Base-by-base conservation (phyloP, 2,888 invertebrate genomes). In the Choristoneura rosaceana region DNA sequence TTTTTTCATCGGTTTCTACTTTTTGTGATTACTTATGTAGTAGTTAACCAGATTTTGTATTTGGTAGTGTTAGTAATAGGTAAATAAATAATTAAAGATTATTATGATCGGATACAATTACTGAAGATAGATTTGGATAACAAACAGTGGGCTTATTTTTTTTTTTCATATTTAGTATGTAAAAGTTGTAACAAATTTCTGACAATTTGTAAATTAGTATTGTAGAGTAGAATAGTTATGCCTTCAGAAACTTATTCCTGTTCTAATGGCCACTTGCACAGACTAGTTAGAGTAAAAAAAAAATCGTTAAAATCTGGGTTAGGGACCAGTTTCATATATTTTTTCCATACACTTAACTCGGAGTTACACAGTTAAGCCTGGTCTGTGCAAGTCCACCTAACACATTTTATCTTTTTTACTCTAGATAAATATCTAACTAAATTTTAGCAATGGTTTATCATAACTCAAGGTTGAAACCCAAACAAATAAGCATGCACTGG, bases 391-490 rank as follows among this genome's bases (percentile, higher is more conserved):
- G 25, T 25, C 25, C 25, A 25, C 25, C 25, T 1, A 25, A 25
- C 25, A 25, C 25, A 25, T 25, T 25, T 25, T 25, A 2, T 14
- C 5, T 47, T 47, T 14, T 47, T 47, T 14, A n/a, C 0, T 47
- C n/a, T 47, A 5, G 47, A n/a, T 47, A 25, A 38, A 38, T 38
- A 38, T 38, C n/a, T 47, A 14, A n/a, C 12, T 43, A n/a, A n/a
- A 47, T 47, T 47, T 55, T 17, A 10, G 55, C 9, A 10, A 25
- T 43, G 34, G n/a, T 12, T 59, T 45, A 76, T 61, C 69, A 60
- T 69, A 71, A 63, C 71, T 73, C 66, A 74, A 74, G 75, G 75
- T 76, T 73, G 61, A 76, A 77, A 74, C 75, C 76, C 70, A 73
- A 76, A 73, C 52, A 34, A n/a, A 45, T 47, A 15, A 58, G 62